Conservation (phyloP, 2,797 vertebrate species). For the Pseudomugil tenellus region DNA sequence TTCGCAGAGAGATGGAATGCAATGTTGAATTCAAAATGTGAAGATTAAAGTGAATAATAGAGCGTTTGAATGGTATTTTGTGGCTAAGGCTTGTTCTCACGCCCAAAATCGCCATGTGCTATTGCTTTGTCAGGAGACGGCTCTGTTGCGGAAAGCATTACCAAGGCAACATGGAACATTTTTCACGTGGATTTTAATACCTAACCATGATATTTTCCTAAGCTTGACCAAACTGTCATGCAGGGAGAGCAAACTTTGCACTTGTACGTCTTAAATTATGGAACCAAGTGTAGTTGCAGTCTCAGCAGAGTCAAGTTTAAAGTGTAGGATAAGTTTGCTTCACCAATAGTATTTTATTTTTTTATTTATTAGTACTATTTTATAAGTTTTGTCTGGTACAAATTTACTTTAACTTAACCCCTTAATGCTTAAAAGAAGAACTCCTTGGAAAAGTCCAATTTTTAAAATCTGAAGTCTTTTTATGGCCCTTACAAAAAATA, state of each 20-base stretch:
- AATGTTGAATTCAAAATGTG: background rate
- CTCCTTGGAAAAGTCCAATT: too few relatives aligned
- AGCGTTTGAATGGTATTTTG: background rate
- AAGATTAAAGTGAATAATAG: background rate
- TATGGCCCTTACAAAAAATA: too few relatives aligned
- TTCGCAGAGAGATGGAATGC: slow-evolving; percentile 41
- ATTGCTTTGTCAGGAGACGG: background rate
- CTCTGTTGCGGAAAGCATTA: background rate
- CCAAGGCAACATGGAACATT: background rate
- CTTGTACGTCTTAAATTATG: too few relatives aligned
- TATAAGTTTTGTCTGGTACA: too few relatives aligned
- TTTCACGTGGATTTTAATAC: background rate
- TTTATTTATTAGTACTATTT: background rate
- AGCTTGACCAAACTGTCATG: background rate
- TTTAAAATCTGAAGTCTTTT: too few relatives aligned
- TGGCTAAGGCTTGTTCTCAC: background rate
- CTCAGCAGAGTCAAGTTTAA: too few relatives aligned
- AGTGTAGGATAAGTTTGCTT: too few relatives aligned
- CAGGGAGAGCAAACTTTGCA: background rate
- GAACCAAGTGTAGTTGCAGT: too few relatives aligned
- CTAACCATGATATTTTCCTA: background rate
- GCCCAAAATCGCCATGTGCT: background rate
- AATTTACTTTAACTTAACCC: too few relatives aligned
- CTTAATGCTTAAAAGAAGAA: too few relatives aligned
- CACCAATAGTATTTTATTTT: background rate